Percentiles rank a stretch among this genome's conserved stretches.
Evolutionary conservation across 2,797 vertebrate genomes (phyloP).

Genomic region (Ceryle rudis): DNA sequence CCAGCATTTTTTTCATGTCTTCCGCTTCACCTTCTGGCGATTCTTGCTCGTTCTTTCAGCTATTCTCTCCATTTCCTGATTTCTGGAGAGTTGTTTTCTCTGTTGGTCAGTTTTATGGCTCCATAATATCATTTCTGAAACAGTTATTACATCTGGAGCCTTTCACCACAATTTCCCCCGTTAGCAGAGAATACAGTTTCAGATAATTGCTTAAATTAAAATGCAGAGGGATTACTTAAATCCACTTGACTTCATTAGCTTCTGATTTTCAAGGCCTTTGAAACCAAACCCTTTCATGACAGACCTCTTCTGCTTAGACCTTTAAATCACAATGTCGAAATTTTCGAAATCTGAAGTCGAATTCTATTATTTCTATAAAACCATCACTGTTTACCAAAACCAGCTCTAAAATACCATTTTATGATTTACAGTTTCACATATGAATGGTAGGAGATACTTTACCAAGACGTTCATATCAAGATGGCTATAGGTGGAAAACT

Average conservation of each 20-base stretch:
- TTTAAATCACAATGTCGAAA: slow-evolving; percentile 12
- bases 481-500: neutral
- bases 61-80: neutral
- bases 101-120: slow-evolving; percentile 12
- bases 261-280: slow-evolving; percentile 35
- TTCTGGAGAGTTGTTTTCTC: neutral
- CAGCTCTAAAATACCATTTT: neutral
- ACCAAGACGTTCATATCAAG: neutral
- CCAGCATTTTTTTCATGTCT: neutral
- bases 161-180: neutral
- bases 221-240: slow-evolving; percentile 57
- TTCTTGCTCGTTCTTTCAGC: neutral
- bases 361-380: neutral
- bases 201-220: slow-evolving; percentile 63
- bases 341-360: neutral
- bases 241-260: slow-evolving; percentile 58
- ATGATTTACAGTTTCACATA: neutral
- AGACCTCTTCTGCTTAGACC: slow-evolving; percentile 16
- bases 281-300: slow-evolving; percentile 9
- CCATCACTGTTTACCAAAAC: neutral
- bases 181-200: slow-evolving; percentile 23
- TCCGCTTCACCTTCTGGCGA: neutral
- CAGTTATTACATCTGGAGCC: neutral
- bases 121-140: neutral
- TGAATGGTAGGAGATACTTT: neutral